Base-by-base conservation (phyloP, 2,113 vertebrate species). In the Ceyx melanurus region DNA sequence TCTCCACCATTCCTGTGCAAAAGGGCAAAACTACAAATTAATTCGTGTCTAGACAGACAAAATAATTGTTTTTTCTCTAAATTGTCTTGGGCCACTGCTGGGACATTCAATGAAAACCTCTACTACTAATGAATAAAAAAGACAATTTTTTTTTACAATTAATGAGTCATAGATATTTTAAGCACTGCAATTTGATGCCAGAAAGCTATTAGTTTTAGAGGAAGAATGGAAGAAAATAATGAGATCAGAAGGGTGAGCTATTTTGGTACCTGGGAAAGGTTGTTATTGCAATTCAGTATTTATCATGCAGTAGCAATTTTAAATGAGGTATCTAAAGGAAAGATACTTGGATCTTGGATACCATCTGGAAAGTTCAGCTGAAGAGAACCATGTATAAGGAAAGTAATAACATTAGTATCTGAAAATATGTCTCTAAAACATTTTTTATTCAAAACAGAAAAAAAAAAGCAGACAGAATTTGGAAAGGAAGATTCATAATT, bases 141-240 rank as follows among this genome's bases (percentile, higher is more conserved):
- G 82, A 74, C 48, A 25, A 9, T 81, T 81, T 95, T 92, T 93
- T 82, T 95, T 95, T 89, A 77, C 71, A 91, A 77, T 88, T 96
- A 96, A 94, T 96, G 89, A 95, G 89, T 92, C 91, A 90, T 60
- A 72, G 92, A 93, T 96, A 96, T 94, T 96, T 96, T 94, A 96
- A 92, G 94, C 82, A 48, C 91, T 82, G 75, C 60, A 95, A 77
- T 87, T 80, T 9, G 9, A 88, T 64, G 87, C 91, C 60, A 66
- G 75, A 93, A 97, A 96, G 71, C 51, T 80, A 61, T 95, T 81
- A 93, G 70, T 86, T 78, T 92, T 57, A 92, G 92, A 88, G 73
- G 62, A 95, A 95, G 78, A 95, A 94, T 84, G 46, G 62, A 65
- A 54, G 86, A 93, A 93, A 90, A 95, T 89, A 97, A 95, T 94